These are phyloP conservation scores for Melangyna quadrimaculata DNA, from an alignment of 2,888 invertebrate species.

Conservation along the genomic window DNA sequence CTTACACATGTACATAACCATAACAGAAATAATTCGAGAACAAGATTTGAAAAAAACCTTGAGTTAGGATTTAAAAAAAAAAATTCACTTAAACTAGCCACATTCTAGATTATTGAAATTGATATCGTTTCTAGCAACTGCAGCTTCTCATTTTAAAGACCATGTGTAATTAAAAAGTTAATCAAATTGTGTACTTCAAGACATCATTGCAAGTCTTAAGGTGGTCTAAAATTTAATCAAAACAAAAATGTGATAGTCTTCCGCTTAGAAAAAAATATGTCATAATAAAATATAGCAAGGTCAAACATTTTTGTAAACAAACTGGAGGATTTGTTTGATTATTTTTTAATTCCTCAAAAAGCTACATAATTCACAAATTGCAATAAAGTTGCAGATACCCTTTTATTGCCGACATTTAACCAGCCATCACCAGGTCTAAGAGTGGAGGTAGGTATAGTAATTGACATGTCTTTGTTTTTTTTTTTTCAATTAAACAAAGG, in stretches of 20 bases:
- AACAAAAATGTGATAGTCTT: not conserved
- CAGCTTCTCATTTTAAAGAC: not conserved
- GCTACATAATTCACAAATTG: conserved; percentile 32
- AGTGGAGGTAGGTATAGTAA: conserved; percentile 5
- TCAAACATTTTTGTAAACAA: conserved; percentile 10
- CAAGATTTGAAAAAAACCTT: not conserved
- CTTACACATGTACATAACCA: too few species aligned
- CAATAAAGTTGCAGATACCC: conserved; percentile 52
- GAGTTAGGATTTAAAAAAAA: not conserved
- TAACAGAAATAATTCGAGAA: not conserved
- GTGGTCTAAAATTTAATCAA: not conserved
- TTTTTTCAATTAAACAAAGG: conserved; percentile 58
- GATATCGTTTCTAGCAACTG: not conserved
- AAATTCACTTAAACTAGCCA: not conserved
- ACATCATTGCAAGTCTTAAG: not conserved
- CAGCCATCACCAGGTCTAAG: not conserved
- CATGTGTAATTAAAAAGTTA: not conserved
- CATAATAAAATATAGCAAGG: conserved; percentile 21
- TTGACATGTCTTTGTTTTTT: conserved; percentile 56
- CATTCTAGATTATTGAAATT: not conserved
- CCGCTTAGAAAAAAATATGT: not conserved
- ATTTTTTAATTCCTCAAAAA: not conserved
- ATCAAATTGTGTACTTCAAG: not conserved
- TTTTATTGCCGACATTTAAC: conserved; percentile 34
- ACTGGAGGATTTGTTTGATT: conserved; percentile 32